These are phyloP conservation scores for Euborellia annulipes DNA, from an alignment of 1,140 invertebrate genomes.

Conservation along the genomic window DNA sequence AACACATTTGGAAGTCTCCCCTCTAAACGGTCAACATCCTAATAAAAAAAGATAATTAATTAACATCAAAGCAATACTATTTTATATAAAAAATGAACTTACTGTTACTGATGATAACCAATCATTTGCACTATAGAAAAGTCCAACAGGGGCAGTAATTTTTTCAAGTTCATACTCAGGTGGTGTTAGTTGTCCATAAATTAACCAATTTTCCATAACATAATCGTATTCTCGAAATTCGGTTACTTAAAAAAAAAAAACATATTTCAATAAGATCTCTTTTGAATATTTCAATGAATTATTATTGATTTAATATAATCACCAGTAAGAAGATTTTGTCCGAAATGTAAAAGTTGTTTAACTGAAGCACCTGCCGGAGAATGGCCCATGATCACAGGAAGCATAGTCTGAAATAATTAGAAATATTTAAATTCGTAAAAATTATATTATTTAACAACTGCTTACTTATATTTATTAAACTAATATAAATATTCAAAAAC, in stretches of 20 bases:
- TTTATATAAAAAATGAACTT: too few species aligned
- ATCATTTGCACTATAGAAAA: conserved; percentile 55
- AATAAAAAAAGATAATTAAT: too few species aligned
- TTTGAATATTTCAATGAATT: too few species aligned
- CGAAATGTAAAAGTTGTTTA: conserved; percentile 60
- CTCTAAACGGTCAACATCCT: too few species aligned
- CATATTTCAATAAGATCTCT: too few species aligned
- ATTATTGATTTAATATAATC: conserved; percentile 14
- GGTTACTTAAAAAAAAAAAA: too few species aligned
- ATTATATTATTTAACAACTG: too few species aligned
- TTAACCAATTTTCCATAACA: conserved; percentile 27
- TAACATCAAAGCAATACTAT: too few species aligned
- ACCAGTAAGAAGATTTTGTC: conserved; percentile 44
- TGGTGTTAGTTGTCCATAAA: conserved; percentile 33
- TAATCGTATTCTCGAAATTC: conserved; percentile 37
- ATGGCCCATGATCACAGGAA: conserved; percentile 60
- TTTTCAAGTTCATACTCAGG: conserved; percentile 40
- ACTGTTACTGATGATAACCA: conserved; percentile 39
- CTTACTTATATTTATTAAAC: too few species aligned
- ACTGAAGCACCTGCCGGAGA: conserved; percentile 69
- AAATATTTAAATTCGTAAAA: not conserved
- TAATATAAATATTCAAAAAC: too few species aligned
- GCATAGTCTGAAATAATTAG: conserved; percentile 36
- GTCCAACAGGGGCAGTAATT: conserved; percentile 42
- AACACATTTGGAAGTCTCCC: too few species aligned